Evolutionary conservation across 1,140 invertebrate genomes (phyloP).

Genomic region (Trigoniulus corallinus): DNA sequence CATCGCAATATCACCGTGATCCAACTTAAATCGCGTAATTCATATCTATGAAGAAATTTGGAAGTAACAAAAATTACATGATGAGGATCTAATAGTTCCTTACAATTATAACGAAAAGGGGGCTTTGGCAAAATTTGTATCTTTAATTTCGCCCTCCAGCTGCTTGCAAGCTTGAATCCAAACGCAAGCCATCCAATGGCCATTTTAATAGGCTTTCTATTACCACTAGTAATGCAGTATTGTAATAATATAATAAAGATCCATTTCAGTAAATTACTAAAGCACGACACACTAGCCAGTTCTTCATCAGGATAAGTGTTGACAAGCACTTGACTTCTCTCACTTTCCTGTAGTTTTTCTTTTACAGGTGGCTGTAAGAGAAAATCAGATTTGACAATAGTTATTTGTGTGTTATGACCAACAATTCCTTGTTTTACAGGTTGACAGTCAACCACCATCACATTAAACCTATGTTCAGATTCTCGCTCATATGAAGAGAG

Average conservation of each 20-base stretch:
- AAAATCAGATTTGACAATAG: constrained; percentile 15
- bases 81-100: neutral
- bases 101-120: neutral
- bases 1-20: neutral
- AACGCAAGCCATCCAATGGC: neutral
- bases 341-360: too few relatives aligned
- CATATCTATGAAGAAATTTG: neutral
- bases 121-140: neutral
- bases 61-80: neutral
- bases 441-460: constrained; percentile 18
- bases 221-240: constrained; percentile 11
- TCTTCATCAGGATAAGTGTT: too few relatives aligned
- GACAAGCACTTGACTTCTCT: too few relatives aligned
- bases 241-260: too few relatives aligned
- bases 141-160: too few relatives aligned
- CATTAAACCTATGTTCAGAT: constrained; percentile 11
- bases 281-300: too few relatives aligned
- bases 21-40: neutral
- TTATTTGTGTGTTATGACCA: constrained; percentile 17
- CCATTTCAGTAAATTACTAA: too few relatives aligned
- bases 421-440: constrained; percentile 18
- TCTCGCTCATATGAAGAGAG: too few relatives aligned
- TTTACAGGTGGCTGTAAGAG: too few relatives aligned
- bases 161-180: neutral
- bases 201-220: neutral